Evolutionary conservation across 2,113 vertebrate genomes (phyloP).

Genomic region (Colius striatus): DNA sequence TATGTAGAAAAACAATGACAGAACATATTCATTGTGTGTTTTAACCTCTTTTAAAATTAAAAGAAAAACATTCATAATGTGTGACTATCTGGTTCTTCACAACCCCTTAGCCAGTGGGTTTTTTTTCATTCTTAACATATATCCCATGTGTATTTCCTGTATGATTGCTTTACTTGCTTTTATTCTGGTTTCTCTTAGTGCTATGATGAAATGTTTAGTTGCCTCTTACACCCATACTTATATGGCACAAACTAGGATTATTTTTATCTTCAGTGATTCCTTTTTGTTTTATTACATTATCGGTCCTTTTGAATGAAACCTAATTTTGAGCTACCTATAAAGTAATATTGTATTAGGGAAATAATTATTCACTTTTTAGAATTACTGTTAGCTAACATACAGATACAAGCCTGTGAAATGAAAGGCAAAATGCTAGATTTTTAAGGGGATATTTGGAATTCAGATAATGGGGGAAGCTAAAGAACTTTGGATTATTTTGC

Average conservation of each 20-base stretch:
- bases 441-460: constrained; percentile 8
- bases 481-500: not conserved
- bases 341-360: constrained; percentile 8
- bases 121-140: not conserved
- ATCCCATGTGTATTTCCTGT: not conserved
- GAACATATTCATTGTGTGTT: not conserved
- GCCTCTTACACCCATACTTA: not conserved
- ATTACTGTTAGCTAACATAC: not conserved
- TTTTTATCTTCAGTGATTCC: not conserved
- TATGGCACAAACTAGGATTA: not conserved
- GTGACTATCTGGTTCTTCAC: not conserved
- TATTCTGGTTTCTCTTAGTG: not conserved
- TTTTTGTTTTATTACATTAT: not conserved
- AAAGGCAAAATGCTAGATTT: too few species aligned
- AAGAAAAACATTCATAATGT: not conserved
- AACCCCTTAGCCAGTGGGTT: not conserved
- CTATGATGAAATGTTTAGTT: not conserved
- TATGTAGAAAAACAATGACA: not conserved
- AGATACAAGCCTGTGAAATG: too few species aligned
- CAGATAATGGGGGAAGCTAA: not conserved
- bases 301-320: not conserved
- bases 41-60: constrained; percentile 12
- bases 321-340: not conserved
- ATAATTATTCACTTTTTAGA: not conserved
- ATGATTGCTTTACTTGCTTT: not conserved